These are phyloP conservation scores for Chelonia mydas DNA, from an alignment of 2,797 vertebrate genomes.

Conservation along the genomic window DNA sequence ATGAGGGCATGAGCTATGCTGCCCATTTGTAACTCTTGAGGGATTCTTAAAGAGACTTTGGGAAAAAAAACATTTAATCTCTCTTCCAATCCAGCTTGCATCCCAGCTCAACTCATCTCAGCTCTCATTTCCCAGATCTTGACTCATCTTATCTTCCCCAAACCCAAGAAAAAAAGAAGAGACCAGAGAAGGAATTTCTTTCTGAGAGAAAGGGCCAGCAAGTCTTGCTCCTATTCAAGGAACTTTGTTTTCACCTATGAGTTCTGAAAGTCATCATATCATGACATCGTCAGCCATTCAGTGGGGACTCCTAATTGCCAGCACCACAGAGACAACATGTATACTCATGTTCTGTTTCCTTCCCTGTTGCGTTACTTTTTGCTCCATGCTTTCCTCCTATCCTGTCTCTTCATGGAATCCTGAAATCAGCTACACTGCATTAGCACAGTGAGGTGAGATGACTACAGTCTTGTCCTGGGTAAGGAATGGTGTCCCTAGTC, in stretches of 20 bases:
- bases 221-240: not conserved
- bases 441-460: not conserved
- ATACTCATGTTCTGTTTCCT: not conserved
- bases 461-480: not conserved
- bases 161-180: not conserved
- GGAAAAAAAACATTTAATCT: not conserved
- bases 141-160: not conserved
- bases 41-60: not conserved
- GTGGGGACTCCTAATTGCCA: not conserved
- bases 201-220: not conserved
- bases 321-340: not conserved
- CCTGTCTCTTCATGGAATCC: not conserved
- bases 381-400: not conserved
- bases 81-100: not conserved
- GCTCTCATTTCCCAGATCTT: not conserved
- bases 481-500: too few species aligned
- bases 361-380: not conserved
- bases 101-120: not conserved
- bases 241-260: not conserved
- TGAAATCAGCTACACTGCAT: not conserved
- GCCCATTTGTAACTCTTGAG: not conserved
- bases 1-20: not conserved
- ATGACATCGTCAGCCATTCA: not conserved
- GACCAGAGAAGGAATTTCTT: not conserved
- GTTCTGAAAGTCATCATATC: not conserved